Evolutionary conservation across 1,140 invertebrate species (phyloP).

Genomic region (Brachionus asplanchnoidis): DNA sequence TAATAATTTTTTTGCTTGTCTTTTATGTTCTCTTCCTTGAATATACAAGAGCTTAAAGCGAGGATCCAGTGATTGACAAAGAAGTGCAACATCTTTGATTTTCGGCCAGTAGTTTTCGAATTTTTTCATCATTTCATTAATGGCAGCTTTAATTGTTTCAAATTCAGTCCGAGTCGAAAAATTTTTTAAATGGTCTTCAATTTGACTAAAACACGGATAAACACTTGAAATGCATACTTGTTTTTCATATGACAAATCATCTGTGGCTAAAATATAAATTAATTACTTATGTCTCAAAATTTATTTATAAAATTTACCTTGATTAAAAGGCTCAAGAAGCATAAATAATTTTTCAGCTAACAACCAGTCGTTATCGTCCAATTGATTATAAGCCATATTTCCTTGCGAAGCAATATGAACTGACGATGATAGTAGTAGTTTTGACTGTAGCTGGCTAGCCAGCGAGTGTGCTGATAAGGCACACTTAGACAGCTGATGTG

Average conservation of each 20-base stretch:
- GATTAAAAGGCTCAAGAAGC: background rate
- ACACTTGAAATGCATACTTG: background rate
- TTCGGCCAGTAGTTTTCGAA: background rate
- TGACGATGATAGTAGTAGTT: background rate
- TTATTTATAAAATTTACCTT: constrained; percentile 2
- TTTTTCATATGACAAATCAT: background rate
- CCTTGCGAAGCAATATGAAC: background rate
- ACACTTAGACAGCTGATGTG: no score
- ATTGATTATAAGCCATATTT: background rate
- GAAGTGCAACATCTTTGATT: background rate
- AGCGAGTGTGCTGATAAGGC: no score
- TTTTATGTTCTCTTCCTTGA: no score
- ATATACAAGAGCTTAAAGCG: no score
- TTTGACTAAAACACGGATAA: background rate
- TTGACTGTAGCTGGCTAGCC: no score
- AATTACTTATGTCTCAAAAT: background rate
- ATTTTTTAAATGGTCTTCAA: background rate
- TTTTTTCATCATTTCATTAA: background rate
- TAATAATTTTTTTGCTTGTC: no score
- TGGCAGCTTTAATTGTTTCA: background rate
- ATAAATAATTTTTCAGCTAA: background rate
- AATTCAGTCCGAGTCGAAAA: background rate
- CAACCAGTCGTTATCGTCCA: background rate
- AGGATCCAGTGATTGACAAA: no score
- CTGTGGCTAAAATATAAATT: background rate